Base-by-base conservation (phyloP, 2,797 vertebrate genomes). In the Pagetopsis macropterus region DNA sequence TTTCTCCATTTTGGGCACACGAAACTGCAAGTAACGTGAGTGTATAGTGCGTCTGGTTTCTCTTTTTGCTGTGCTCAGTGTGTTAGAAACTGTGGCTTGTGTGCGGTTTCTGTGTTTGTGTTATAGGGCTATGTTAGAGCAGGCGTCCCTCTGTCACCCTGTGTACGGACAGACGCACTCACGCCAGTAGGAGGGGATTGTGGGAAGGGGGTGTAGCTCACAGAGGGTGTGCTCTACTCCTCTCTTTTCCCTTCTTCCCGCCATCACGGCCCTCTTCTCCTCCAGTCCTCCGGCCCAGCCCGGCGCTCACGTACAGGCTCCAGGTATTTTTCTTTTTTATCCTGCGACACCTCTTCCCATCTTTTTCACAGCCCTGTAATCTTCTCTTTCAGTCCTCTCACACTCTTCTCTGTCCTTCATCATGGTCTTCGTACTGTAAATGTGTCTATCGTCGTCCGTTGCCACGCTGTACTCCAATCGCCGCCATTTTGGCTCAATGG, bases 321-420 rank as follows among this genome's bases (percentile, higher is more conserved):
- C 93, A 95, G 94, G 94, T 95, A 95, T 93, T 94, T 88, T 74
- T 79, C 79, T 87, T 87, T 90, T 87, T 91, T 84, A 88, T 89
- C 76, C 78, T 83, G 84, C 81, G 59, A 87, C 82, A 87, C 84
- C 77, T 84, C 74, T 85, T 76, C 51, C 64, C 43, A 19, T 89
- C 73, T 79, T 70, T 69, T 70, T 64, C 72, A 54, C 80, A 76
- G 76, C 77, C 68, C 81, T 86, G 1, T 70, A 67, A 72, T 88
- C 78, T 84, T 76, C 68, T 85, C 57, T 83, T 77, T 21, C 48
- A 31, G 59, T 78, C 60, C 60, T 57, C 74, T 71, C 79, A 72
- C 75, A 74, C 84, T 87, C 76, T 78, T 75, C 76, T 90, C 73
- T 85, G 74, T 85, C 88, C 84, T 86, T 85, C 78, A 72, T 84